phyloP scores from a whole-genome alignment of 2,113 vertebrate genomes.

The Mohoua ochrocephala region DNA sequence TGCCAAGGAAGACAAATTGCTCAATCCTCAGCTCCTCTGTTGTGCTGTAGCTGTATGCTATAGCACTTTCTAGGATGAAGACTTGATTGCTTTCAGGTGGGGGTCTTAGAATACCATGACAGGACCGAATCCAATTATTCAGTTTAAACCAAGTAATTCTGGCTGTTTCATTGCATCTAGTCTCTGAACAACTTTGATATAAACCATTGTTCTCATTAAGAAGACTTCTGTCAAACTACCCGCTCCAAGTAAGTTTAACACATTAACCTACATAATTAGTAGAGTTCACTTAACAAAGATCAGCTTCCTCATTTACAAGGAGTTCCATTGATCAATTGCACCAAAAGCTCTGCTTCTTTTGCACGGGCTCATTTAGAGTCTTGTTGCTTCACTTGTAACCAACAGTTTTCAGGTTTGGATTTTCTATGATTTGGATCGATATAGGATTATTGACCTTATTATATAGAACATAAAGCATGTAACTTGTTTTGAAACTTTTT shows the following conservation, averaged over 20 bases:
- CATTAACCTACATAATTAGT: neutral
- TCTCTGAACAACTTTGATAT: neutral
- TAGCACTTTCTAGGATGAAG: neutral
- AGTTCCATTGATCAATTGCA: neutral
- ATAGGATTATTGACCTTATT: neutral
- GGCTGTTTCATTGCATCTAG: neutral
- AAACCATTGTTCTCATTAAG: neutral
- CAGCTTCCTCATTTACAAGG: neutral
- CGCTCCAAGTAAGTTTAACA: neutral
- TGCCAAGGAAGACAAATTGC: neutral
- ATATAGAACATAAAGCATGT: neutral
- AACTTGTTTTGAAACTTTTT: neutral
- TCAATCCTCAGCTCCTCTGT: neutral
- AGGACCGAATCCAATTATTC: neutral
- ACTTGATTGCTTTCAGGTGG: neutral
- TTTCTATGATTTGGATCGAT: neutral
- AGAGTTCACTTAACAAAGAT: neutral
- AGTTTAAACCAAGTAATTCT: neutral
- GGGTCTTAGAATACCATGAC: neutral
- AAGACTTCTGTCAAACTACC: neutral
- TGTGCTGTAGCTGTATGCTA: neutral
- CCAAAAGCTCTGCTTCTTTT: neutral
- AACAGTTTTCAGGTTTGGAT: neutral
- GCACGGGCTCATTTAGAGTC: neutral
- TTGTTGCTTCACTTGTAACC: neutral